phyloP scores from a whole-genome alignment of 2,113 vertebrate species.

The Corythornis vintsioides region DNA sequence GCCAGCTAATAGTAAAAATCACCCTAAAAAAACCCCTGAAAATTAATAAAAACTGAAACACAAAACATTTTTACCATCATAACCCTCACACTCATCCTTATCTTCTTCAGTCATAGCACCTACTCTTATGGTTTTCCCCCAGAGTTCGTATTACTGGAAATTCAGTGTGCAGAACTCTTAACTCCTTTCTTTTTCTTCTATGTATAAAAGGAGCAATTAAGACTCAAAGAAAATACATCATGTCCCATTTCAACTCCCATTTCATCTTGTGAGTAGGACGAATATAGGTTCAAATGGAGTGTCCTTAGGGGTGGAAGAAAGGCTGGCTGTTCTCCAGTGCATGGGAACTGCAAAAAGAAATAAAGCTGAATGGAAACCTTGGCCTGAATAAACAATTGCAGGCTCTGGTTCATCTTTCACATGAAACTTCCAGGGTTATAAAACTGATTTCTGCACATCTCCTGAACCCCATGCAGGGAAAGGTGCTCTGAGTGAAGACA shows the following conservation, averaged over 20 bases:
- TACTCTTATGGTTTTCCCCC: neutral
- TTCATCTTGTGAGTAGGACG: neutral
- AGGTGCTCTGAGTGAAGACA: neutral
- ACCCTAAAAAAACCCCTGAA: neutral
- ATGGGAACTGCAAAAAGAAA: neutral
- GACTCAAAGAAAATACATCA: neutral
- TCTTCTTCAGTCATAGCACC: neutral
- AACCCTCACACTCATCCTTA: neutral
- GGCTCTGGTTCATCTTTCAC: neutral
- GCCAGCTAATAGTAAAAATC: neutral
- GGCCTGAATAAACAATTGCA: neutral
- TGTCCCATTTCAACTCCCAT: neutral
- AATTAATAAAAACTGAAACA: neutral
- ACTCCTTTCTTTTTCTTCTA: neutral
- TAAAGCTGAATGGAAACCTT: neutral
- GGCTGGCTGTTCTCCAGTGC: neutral
- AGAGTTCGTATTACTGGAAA: neutral
- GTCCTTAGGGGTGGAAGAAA: neutral
- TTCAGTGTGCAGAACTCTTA: neutral
- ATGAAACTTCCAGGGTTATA: neutral
- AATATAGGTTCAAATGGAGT: neutral
- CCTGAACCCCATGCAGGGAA: neutral
- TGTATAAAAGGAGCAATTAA: neutral
- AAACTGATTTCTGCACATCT: neutral
- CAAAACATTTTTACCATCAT: neutral